Evolutionary conservation across 2,888 invertebrate genomes (phyloP), one percentile per base, ranked within the genome.

Genomic region (Meghimatium bilineatum): DNA sequence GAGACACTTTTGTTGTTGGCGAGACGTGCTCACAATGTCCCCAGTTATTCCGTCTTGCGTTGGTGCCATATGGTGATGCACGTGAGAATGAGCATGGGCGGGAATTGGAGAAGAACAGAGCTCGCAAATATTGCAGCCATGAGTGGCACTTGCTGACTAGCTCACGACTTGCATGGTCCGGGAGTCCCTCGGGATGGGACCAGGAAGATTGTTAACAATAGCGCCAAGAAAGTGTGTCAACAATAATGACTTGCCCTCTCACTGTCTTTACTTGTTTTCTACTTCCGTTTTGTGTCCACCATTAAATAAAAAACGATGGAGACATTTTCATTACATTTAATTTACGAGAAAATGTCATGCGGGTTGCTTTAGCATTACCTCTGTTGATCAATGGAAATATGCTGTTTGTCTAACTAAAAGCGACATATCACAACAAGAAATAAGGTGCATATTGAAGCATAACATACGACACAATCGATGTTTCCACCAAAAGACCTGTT

Each of bases 41-140:
- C 63, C 63, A 29, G 60, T 72, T 74, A 72, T 74, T 63, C 38
- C 81, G 38, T 74, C 60, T 81, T 81, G 81, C 81, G 74, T 74
- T 74, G 74, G 74, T 63, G 74, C 81, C 81, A 76, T 82, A 76
- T 82, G 82, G 82, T 75, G 66, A 76, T 60, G 82, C 76, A 67
- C 76, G 82, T 82, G 82, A 75, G 82, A 74, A 60, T 52, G 78
- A 78, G 78, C 78, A 78, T 44, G 78, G 49, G 26, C 75, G 60
- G n/a, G 71, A 72, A 72, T 72, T 72, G 80, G n/a, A 63, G 38
- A 67, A 78, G 78, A 32, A 66, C 66, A 1, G 80, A 80, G 81
- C 81, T 60, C 29, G 63, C 38, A 72, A 74, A 81, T 74, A 74
- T 81, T 81, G 63, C 69, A 66, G 78, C 26, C 44, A 26, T 66